Evolutionary conservation across 2,113 vertebrate species (phyloP).

Genomic region (Amblyopsis rosae): DNA sequence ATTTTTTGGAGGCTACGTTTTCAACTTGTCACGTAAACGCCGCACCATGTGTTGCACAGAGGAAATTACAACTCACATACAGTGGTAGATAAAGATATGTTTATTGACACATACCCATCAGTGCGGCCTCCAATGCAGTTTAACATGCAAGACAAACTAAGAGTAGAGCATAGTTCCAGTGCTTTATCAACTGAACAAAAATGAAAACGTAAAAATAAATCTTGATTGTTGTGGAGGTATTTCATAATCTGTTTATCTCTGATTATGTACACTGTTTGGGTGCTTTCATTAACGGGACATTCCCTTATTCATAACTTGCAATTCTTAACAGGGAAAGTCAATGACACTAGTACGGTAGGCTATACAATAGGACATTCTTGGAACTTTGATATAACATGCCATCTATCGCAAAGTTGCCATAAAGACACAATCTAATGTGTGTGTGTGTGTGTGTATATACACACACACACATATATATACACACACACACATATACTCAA

Average conservation of each 20-base stretch:
- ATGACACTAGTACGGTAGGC: constrained; percentile 16
- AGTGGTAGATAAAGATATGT: constrained; percentile 96
- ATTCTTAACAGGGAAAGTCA: constrained; percentile 46
- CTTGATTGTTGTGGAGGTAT: constrained; percentile 93
- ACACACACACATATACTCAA: constrained; percentile 66
- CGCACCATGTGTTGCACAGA: neutral
- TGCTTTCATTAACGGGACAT: constrained; percentile 18
- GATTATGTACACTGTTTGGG: constrained; percentile 67
- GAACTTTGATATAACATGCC: too few relatives aligned
- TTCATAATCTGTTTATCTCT: constrained; percentile 78
- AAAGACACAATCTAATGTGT: neutral
- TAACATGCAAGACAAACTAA: constrained; percentile 90
- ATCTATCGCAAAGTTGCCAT: too few relatives aligned
- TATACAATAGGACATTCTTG: too few relatives aligned
- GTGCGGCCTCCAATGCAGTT: constrained; percentile 95
- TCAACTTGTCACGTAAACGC: too few relatives aligned
- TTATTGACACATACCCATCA: constrained; percentile 99
- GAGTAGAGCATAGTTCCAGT: constrained; percentile 94
- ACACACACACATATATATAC: too few relatives aligned
- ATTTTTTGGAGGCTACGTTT: too few relatives aligned
- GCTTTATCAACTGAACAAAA: constrained; percentile 93
- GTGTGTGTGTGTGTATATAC: constrained; percentile 8
- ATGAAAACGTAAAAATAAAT: constrained; percentile 71
- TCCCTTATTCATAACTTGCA: constrained; percentile 14
- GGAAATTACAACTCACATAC: constrained; percentile 1